Evolutionary conservation across 1,140 invertebrate genomes (phyloP), one percentile per base, ranked within the genome.

Genomic region (Brachionus asplanchnoidis): DNA sequence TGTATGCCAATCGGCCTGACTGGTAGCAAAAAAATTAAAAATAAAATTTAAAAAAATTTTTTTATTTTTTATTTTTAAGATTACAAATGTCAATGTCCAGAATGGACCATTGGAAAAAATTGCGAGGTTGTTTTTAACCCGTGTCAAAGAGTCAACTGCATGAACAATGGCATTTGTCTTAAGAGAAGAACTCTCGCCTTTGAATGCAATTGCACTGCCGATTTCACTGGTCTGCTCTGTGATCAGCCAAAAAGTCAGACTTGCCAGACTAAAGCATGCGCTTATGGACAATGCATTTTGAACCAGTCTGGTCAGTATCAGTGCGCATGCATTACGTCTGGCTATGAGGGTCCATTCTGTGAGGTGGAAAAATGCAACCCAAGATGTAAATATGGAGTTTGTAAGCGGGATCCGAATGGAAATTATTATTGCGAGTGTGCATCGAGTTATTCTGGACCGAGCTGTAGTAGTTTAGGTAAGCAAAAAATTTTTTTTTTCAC

Each of bases 1-100:
- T 86, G 86, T 79, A 42, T 85, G 68, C 86, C 77, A 20, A 87
- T 87, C 1, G 86, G 87, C 9, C 75, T 83, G 0, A 82, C 79
- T 28, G 86, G 85, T 73, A 65, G n/a, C n/a, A 23, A n/a, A 42
- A 82, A 82, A 42, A 73, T 12, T 7, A 36, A 44, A 77, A 77
- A 28, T 20, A 56, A 56, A 56, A 8, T 9, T 23, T 6, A 20
- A 60, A 23, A 20, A 7, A 36, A 6, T 36, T n/a, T n/a, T n/a
- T n/a, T 53, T 23, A 23, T 23, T 26, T 60, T 60, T 23, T 78
- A 14, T 78, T 46, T 56, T 17, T 32, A 17, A 82, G 79, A 82
- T 65, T 82, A 82, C 26, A 82, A 14, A 46, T 82, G 79, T 44
- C 79, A 82, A 65, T 82, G 79, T 82, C 79, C 79, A 14, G 79